These are phyloP conservation scores for human (Homo sapiens) DNA, from an alignment of 2,113 vertebrate genomes.

Conservation along the genomic window GRCh38 chr12:86123001-86123500, in stretches of 20 bases:
- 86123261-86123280: not conserved
- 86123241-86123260: not conserved
- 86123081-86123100: not conserved
- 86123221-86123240: not conserved
- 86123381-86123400: not conserved
- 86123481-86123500: not conserved
- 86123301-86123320: not conserved
- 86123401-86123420: not conserved
- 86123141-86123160: not conserved
- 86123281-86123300: not conserved
- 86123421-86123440: not conserved
- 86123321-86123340: not conserved
- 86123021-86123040: not conserved
- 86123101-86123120: not conserved
- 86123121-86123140: not conserved
- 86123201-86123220: not conserved
- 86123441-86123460: not conserved
- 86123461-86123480: not conserved
- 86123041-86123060: not conserved
- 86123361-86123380: not conserved
- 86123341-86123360: not conserved
- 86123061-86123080: not conserved
- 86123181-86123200: not conserved
- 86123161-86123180: not conserved
- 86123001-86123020: not conserved